phyloP scores from a whole-genome alignment of 2,888 invertebrate species.

The Muschampia plurimacula region DNA sequence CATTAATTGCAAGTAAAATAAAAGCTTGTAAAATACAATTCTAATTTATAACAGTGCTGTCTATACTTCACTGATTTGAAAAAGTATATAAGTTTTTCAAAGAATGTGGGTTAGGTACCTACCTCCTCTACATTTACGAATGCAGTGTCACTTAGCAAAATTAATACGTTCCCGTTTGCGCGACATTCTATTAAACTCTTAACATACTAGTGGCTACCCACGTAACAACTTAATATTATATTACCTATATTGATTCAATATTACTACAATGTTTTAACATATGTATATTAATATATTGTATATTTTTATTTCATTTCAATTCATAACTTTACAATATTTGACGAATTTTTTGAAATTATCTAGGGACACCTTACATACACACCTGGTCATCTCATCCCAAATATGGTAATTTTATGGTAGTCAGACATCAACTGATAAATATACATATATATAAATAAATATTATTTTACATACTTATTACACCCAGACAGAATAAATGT shows the following conservation, averaged over 20 bases:
- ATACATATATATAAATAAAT: no score
- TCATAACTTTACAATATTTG: no score
- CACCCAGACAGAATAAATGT: no score
- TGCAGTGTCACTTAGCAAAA: constrained; percentile 4
- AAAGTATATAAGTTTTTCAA: constrained; percentile 1
- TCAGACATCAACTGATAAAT: no score
- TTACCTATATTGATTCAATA: neutral
- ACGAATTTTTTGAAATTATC: no score
- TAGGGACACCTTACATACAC: no score
- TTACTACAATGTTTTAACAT: neutral
- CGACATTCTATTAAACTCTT: neutral
- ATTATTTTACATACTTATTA: no score
- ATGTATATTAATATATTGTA: no score
- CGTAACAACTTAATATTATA: neutral
- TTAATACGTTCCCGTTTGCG: neutral
- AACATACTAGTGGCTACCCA: neutral
- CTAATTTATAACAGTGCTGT: neutral
- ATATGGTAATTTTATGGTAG: no score
- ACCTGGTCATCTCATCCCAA: no score
- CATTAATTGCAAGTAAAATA: no score
- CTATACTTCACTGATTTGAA: neutral
- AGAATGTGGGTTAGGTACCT: neutral
- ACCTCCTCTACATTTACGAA: neutral
- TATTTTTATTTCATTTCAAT: no score
- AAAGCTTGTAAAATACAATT: neutral